Conservation (phyloP, 2,797 vertebrate genomes). For the Hypotaenidia okinawae region DNA sequence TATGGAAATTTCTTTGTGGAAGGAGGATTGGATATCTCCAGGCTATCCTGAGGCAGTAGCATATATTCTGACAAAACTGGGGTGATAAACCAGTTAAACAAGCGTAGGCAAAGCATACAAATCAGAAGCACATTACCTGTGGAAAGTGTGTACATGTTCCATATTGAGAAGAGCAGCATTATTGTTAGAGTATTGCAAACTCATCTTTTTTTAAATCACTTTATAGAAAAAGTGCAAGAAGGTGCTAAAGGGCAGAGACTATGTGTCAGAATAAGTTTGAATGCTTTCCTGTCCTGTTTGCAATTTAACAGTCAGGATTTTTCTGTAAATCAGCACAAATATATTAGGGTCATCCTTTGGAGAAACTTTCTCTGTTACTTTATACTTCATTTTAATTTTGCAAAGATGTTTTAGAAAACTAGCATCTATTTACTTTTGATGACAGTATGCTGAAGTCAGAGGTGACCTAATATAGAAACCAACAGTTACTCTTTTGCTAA, state of each 20-base stretch:
- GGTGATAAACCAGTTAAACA: background rate
- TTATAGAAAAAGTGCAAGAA: background rate
- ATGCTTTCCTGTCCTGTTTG: background rate
- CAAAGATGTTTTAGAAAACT: background rate
- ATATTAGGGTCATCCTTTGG: background rate
- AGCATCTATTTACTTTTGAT: background rate
- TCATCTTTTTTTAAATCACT: no score
- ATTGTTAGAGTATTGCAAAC: background rate
- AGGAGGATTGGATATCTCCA: background rate
- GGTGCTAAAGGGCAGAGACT: background rate
- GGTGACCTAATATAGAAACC: background rate
- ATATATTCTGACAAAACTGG: background rate
- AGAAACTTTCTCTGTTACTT: conserved; percentile 1
- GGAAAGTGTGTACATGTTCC: background rate
- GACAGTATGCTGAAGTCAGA: background rate
- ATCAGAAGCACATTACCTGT: background rate
- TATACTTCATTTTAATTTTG: background rate
- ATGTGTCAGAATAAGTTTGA: background rate
- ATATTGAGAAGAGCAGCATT: background rate
- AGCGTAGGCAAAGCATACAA: background rate
- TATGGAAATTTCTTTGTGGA: background rate
- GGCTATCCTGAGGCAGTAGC: background rate
- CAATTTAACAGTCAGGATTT: background rate
- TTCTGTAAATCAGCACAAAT: background rate
- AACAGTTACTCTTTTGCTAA: background rate